Conservation (phyloP, 2,888 invertebrate genomes). For the Tipula vernalis region DNA sequence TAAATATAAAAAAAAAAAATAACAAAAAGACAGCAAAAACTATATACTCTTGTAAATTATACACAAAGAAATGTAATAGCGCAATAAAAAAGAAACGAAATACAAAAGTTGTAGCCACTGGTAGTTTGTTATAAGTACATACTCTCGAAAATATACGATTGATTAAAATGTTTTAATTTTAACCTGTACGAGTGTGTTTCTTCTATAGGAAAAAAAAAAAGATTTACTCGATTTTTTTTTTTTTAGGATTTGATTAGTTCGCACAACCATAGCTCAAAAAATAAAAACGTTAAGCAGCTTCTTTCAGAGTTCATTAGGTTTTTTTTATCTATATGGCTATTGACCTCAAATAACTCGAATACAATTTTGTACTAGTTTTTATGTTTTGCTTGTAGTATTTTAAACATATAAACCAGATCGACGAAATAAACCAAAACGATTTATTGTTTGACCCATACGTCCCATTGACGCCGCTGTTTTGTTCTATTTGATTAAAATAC, state of each 20-base stretch:
- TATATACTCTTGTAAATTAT: neutral
- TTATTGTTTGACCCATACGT: neutral
- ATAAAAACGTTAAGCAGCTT: neutral
- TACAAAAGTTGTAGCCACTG: neutral
- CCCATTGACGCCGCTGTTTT: neutral
- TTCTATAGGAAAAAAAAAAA: neutral
- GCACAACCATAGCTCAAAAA: neutral
- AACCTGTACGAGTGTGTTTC: neutral
- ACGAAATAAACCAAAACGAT: neutral
- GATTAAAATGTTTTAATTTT: neutral
- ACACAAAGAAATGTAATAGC: neutral
- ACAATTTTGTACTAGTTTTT: neutral
- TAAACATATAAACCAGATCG: neutral
- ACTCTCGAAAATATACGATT: neutral
- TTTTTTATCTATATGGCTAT: neutral
- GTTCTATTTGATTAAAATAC: neutral
- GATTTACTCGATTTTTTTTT: neutral
- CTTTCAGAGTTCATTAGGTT: neutral
- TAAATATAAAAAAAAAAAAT: neutral
- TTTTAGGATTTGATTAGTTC: neutral
- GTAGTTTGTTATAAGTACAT: neutral
- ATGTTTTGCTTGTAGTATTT: neutral
- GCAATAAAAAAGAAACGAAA: neutral
- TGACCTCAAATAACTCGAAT: neutral
- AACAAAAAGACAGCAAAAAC: neutral